Evolutionary conservation across 2,888 invertebrate genomes (phyloP), one percentile per base, ranked within the genome.

Genomic region (Thalpophila matura): DNA sequence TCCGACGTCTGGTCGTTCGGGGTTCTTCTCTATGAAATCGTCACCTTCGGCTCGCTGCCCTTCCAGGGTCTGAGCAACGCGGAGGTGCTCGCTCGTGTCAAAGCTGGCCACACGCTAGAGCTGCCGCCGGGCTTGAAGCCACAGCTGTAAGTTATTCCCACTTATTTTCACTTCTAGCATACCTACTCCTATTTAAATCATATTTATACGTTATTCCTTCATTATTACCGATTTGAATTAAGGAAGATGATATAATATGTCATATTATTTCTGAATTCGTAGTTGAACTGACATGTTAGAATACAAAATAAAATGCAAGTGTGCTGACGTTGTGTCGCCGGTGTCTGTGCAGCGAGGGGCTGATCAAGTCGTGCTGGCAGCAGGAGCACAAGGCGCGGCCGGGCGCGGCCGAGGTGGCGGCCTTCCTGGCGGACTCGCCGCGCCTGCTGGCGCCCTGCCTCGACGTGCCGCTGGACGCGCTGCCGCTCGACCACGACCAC

Each of bases 1-100:
- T 98, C 98, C 0, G 99, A 99, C 90, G 97, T 99, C 14, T 99
- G 98, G 98, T 97, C 98, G 31, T 98, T 97, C 86, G 99, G 98
- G 4, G 97, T 99, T 38, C 94, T 98, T 20, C 95, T 99, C 2
- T 99, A 97, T 86, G 98, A 98, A 91, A 97, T 99, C 57, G 97
- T 98, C 59, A 98, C 99, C 0, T 98, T 99, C 90, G 99, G 99
- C 9, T 97, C 98, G 82, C 97, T 98, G 89, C 99, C 99, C 0
- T 99, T 97, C 90, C 98, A 98, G 92, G 98, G 98, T 0, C 94
- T 98, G 83, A 97, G 97, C 79, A 99, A 99, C 89, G 96, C 96
- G 73, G 97, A 98, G 93, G 99, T 98, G 14, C 92, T 98, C 77
- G 97, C 97, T 49, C 96, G 96, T 79, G 98, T 99, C 0, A 98